These are phyloP conservation scores for Hemibagrus wyckioides DNA, from an alignment of 2,113 vertebrate species.

Conservation along the genomic window DNA sequence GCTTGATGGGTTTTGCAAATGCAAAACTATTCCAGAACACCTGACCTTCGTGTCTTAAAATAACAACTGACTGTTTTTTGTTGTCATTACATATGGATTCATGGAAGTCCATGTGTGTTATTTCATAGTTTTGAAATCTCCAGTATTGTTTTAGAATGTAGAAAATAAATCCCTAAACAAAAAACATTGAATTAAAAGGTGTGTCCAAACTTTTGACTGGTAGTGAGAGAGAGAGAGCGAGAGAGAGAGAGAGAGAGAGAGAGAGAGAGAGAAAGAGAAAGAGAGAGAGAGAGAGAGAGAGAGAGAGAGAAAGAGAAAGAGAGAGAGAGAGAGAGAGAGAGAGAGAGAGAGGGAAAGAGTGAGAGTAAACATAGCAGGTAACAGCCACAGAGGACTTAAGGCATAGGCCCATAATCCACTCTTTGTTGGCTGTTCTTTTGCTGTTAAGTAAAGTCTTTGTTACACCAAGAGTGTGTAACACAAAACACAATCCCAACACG, in stretches of 20 bases:
- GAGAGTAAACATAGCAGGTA: slow-evolving; percentile 49
- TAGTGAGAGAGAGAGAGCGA: not conserved
- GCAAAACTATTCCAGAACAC: too few relatives aligned
- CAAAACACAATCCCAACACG: slow-evolving; percentile 2
- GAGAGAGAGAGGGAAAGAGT: slow-evolving; percentile 3
- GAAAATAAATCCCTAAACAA: too few relatives aligned
- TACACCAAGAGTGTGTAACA: slow-evolving; percentile 33
- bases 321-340: not conserved
- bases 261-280: not conserved
- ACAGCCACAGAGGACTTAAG: slow-evolving; percentile 54
- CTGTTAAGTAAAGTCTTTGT: slow-evolving; percentile 43
- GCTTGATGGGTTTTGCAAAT: too few relatives aligned
- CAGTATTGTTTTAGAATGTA: too few relatives aligned
- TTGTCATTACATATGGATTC: too few relatives aligned
- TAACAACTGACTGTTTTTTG: too few relatives aligned
- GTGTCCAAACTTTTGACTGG: too few relatives aligned
- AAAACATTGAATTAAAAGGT: too few relatives aligned
- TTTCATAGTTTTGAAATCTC: too few relatives aligned
- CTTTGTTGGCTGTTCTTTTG: slow-evolving; percentile 48
- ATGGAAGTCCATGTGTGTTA: too few relatives aligned
- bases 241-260: not conserved
- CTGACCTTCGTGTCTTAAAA: too few relatives aligned
- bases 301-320: not conserved
- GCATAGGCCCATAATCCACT: slow-evolving; percentile 52
- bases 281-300: slow-evolving; percentile 5